phyloP scores from a whole-genome alignment of 2,797 vertebrate genomes.

The Melanotaenia nigrans region DNA sequence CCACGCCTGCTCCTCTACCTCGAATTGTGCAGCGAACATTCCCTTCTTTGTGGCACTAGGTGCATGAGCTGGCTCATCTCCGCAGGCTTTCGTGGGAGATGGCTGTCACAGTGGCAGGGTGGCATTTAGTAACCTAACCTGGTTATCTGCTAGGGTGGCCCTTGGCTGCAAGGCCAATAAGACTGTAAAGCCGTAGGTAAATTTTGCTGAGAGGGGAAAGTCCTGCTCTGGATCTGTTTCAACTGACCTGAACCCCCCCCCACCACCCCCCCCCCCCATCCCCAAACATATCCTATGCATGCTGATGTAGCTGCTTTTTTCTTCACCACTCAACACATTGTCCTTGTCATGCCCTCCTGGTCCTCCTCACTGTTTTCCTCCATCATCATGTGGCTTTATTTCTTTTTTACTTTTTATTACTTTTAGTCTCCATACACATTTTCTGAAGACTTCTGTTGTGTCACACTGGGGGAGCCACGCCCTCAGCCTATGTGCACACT shows the following conservation, averaged over 20 bases:
- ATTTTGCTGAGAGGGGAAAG: conserved; percentile 53
- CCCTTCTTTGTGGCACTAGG: conserved; percentile 90
- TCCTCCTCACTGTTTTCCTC: conserved; percentile 71
- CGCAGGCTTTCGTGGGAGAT: conserved; percentile 89
- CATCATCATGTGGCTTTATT: conserved; percentile 75
- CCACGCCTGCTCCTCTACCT: conserved; percentile 94
- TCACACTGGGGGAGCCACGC: conserved; percentile 81
- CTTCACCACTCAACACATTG: conserved; percentile 55
- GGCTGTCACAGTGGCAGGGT: conserved; percentile 90
- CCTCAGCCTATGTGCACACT: conserved; percentile 86
- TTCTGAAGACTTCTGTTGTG: conserved; percentile 78
- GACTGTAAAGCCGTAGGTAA: conserved; percentile 61
- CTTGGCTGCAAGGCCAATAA: conserved; percentile 77
- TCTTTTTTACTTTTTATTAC: conserved; percentile 78
- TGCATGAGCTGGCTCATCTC: conserved; percentile 93
- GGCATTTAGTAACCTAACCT: conserved; percentile 88
- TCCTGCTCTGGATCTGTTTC: conserved; percentile 58
- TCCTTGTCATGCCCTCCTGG: conserved; percentile 45
- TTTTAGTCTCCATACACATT: conserved; percentile 82
- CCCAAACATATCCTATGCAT: conserved; percentile 51
- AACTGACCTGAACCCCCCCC: conserved; percentile 54
- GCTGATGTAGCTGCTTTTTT: conserved; percentile 58
- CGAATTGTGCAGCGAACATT: conserved; percentile 87
- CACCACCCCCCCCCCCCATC: conserved; percentile 42
- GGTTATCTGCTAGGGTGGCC: conserved; percentile 86